phyloP scores from a whole-genome alignment of 2,888 invertebrate species.

The Amphipyra tragopoginis region DNA sequence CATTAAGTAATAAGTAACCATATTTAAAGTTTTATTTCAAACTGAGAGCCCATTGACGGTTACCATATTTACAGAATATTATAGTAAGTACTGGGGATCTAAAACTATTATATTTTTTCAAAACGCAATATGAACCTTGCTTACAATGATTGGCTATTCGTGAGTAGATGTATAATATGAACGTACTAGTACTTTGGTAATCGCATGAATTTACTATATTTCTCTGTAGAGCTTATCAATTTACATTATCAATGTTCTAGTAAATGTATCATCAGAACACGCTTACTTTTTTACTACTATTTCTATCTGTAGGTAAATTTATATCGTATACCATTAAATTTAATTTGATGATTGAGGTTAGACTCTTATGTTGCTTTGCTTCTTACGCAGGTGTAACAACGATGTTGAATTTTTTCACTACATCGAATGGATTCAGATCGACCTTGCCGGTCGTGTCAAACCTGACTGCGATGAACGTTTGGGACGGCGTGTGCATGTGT shows the following conservation, averaged over 20 bases:
- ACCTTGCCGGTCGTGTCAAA: constrained; percentile 98
- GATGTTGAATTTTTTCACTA: constrained; percentile 99
- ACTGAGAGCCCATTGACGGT: constrained; percentile 19
- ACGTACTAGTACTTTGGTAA: constrained; percentile 34
- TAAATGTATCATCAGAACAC: constrained; percentile 46
- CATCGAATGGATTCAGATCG: constrained; percentile 97
- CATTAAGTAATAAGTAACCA: constrained; percentile 12
- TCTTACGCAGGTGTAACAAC: constrained; percentile 95
- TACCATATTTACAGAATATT: constrained; percentile 19
- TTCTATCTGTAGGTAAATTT: constrained; percentile 9
- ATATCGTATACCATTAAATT: constrained; percentile 5
- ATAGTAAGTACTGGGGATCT: constrained; percentile 31
- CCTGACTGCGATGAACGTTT: constrained; percentile 98
- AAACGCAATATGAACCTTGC: constrained; percentile 18
- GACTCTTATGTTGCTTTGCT: constrained; percentile 53
- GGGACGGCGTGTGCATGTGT: constrained; percentile 99
- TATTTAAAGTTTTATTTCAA: constrained; percentile 7
- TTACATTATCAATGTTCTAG: constrained; percentile 43
- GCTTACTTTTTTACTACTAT: constrained; percentile 45
- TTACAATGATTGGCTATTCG: constrained; percentile 45
- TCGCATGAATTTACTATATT: constrained; percentile 34
- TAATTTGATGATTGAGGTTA: not conserved
- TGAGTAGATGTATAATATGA: constrained; percentile 38
- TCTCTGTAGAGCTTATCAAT: constrained; percentile 42
- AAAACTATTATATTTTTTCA: constrained; percentile 19